Evolutionary conservation across 2,888 invertebrate species (phyloP), one percentile per base, ranked within the genome.

Genomic region (Ophion ellenae): DNA sequence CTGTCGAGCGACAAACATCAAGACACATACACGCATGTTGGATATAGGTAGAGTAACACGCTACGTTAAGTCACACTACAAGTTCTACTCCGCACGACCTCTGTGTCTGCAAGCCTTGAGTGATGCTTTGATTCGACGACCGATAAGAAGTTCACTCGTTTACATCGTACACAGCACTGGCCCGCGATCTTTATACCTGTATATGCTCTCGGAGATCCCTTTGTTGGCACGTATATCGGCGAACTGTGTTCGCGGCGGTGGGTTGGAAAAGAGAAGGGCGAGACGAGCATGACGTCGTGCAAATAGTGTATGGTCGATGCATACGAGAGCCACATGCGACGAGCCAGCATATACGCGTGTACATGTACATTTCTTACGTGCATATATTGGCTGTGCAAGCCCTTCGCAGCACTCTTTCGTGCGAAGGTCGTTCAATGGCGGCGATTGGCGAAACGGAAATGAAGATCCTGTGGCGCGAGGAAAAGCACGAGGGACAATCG

Each of bases 111-210:
- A 3, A 78, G 45, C 45, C 36, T 83, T 83, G 83, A 83, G 66
- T 78, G 78, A 83, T 83, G 83, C 83, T 78, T 73, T 67, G 83
- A 83, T 83, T 83, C 73, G 67, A 67, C 73, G 36, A 67, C 73
- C 73, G 83, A 83, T 83, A 83, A 83, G 78, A 78, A 73, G 83
- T 67, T 47, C 66, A 83, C 73, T 83, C 83, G 83, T 83, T 53
- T 14, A 17, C 53, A 17, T 53, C 53, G 53, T 53, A 53, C 53
- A 53, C 53, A 14, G 3, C 11, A 17, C 14, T 11, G 14, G 17
- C 17, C 17, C 53, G 11, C 53, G 53, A 53, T 53, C 53, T 4
- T 17, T 53, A 14, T 53, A 53, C 53, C 14, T 5, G 14, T 53
- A 17, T 5, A 53, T 14, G 53, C 11, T 4, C 53, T 17, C 53